Evolutionary conservation across 2,888 invertebrate species (phyloP).

Genomic region (Torymus texanus): DNA sequence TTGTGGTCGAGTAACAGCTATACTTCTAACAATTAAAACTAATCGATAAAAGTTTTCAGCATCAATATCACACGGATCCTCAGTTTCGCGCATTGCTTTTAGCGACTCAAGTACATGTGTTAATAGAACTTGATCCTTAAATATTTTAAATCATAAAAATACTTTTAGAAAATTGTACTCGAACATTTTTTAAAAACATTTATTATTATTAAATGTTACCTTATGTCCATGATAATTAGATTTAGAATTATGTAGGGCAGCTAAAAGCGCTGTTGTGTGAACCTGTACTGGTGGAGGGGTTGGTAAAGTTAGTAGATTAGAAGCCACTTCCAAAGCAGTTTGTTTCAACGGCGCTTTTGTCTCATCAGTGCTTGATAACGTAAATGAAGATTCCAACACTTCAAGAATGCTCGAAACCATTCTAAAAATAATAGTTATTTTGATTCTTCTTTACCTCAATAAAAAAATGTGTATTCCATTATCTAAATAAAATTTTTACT

Average conservation of each 20-base stretch:
- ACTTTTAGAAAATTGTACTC: neutral
- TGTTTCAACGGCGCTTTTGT: slow-evolving; percentile 76
- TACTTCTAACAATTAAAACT: slow-evolving; percentile 87
- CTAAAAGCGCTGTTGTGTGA: slow-evolving; percentile 88
- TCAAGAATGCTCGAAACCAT: slow-evolving; percentile 83
- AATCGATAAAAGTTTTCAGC: slow-evolving; percentile 94
- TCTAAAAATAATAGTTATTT: slow-evolving; percentile 71
- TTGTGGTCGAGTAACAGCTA: slow-evolving; percentile 89
- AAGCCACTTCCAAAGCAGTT: slow-evolving; percentile 81
- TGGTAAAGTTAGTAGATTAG: slow-evolving; percentile 81
- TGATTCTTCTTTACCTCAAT: neutral
- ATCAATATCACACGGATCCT: slow-evolving; percentile 85
- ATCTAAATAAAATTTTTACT: too few species aligned
- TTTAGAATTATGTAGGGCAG: slow-evolving; percentile 85
- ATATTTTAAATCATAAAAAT: slow-evolving; percentile 54
- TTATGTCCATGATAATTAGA: slow-evolving; percentile 90
- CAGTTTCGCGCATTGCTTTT: slow-evolving; percentile 79
- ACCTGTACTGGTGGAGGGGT: slow-evolving; percentile 84
- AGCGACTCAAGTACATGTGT: slow-evolving; percentile 85
- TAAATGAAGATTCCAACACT: slow-evolving; percentile 84
- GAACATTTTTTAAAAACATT: neutral
- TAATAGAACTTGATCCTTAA: slow-evolving; percentile 89
- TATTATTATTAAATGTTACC: slow-evolving; percentile 74
- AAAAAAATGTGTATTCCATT: neutral
- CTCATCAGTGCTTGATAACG: slow-evolving; percentile 76